A percentile compares a stretch with the other conserved stretches of the same genome.
Evolutionary conservation across 2,888 invertebrate species (phyloP).

Genomic region (Drosophila leonis): DNA sequence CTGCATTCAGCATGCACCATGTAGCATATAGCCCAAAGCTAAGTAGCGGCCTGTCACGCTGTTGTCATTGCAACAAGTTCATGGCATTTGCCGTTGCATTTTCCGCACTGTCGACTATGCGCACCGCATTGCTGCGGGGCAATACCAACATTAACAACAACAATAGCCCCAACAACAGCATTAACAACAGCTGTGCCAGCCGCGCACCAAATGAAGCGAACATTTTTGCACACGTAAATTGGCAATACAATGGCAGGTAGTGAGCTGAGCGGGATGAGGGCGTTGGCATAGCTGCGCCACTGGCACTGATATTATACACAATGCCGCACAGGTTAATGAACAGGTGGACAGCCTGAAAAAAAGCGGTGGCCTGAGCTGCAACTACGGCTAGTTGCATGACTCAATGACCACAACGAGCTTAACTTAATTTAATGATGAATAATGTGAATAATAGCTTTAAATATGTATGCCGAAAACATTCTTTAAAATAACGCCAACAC

Average conservation of each 20-base stretch:
- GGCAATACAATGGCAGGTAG: neutral
- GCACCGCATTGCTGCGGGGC: conserved; percentile 50
- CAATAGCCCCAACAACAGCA: conserved; percentile 32
- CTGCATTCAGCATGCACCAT: conserved; percentile 30
- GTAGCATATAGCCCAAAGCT: conserved; percentile 49
- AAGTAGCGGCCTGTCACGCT: conserved; percentile 58
- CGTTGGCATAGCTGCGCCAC: conserved; percentile 34
- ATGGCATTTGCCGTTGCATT: conserved; percentile 63
- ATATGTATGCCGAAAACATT: neutral
- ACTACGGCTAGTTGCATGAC: conserved; percentile 13
- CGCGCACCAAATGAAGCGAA: conserved; percentile 70
- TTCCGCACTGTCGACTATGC: conserved; percentile 65
- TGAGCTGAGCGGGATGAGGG: neutral
- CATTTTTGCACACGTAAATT: conserved; percentile 60
- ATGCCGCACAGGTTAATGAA: conserved; percentile 52
- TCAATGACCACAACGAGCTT: conserved; percentile 14
- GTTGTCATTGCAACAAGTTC: conserved; percentile 74
- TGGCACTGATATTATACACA: conserved; percentile 50
- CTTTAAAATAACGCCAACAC: neutral
- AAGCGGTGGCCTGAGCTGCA: neutral
- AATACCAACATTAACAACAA: conserved; percentile 27
- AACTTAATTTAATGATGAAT: conserved; percentile 22
- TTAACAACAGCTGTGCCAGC: conserved; percentile 58
- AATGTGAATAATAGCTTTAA: conserved; percentile 8
- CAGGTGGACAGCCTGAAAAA: conserved; percentile 38